Percentiles rank a stretch among this genome's conserved stretches.
These are phyloP conservation scores for Sphaerophoria rueppellii DNA, from an alignment of 2,888 invertebrate species.

Conservation along the genomic window DNA sequence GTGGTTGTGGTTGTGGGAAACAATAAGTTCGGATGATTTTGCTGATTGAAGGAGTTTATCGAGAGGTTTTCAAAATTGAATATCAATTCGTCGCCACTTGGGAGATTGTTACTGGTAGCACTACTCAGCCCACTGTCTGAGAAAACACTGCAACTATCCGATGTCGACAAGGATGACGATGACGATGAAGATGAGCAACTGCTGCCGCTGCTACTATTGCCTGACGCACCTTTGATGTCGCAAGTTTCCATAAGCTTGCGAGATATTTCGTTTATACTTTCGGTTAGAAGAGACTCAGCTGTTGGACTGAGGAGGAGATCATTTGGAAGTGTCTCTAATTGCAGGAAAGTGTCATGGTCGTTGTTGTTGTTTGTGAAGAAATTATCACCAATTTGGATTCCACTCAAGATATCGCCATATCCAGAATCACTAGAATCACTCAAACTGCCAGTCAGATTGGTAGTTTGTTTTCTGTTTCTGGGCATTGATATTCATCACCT, in stretches of 20 bases:
- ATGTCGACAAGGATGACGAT: conserved; percentile 39
- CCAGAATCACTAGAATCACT: conserved; percentile 79
- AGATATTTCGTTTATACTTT: conserved; percentile 82
- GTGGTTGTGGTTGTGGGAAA: conserved; percentile 39
- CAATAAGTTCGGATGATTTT: conserved; percentile 37
- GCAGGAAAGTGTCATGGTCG: conserved; percentile 39
- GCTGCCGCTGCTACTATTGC: not conserved
- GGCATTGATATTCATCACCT: conserved; percentile 42
- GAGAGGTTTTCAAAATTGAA: conserved; percentile 81
- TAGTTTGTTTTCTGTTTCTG: not conserved
- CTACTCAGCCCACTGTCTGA: conserved; percentile 77
- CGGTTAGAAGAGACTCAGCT: conserved; percentile 80
- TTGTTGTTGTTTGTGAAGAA: conserved; percentile 76
- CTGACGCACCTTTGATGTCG: conserved; percentile 76
- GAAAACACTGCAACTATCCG: conserved; percentile 76
- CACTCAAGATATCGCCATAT: conserved; percentile 80
- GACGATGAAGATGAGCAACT: conserved; percentile 35
- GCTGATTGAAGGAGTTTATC: conserved; percentile 48
- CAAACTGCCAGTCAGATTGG: conserved; percentile 71
- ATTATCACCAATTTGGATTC: conserved; percentile 81
- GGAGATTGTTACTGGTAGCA: conserved; percentile 60
- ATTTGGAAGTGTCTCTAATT: conserved; percentile 60
- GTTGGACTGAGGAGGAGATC: conserved; percentile 75
- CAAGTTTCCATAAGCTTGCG: conserved; percentile 82
- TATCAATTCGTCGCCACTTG: conserved; percentile 78